phyloP scores from a whole-genome alignment of 2,797 vertebrate genomes.

The Rhabdophis nuchalis region DNA sequence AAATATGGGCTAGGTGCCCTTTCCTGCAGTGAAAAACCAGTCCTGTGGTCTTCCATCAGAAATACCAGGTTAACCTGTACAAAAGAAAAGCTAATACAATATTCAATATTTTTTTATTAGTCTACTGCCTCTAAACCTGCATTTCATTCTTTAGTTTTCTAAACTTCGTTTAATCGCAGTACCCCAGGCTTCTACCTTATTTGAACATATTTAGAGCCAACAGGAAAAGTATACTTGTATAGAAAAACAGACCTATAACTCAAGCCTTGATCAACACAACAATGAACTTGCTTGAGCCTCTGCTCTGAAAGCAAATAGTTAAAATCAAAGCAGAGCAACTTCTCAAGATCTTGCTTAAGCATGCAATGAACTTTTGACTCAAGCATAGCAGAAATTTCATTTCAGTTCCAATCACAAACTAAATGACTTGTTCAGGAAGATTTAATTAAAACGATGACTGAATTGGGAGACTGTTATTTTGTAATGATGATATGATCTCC shows the following conservation, averaged over 20 bases:
- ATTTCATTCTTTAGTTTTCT: not conserved
- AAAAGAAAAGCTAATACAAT: not conserved
- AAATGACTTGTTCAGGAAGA: not conserved
- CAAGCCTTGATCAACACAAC: not conserved
- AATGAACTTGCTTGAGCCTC: not conserved
- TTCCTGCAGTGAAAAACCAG: not conserved
- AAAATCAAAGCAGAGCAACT: not conserved
- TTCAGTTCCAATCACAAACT: not conserved
- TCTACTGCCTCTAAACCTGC: not conserved
- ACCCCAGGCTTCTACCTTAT: not conserved
- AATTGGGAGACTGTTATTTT: not conserved
- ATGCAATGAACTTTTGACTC: not conserved
- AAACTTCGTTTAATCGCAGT: not conserved
- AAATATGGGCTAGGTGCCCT: not conserved
- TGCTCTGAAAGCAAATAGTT: not conserved
- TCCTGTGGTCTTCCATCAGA: not conserved
- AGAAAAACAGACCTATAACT: not conserved
- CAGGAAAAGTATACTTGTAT: not conserved
- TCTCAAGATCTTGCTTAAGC: not conserved
- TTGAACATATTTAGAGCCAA: not conserved
- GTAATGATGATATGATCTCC: not conserved
- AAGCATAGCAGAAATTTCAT: not conserved
- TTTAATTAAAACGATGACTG: not conserved
- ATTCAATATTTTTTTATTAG: not conserved
- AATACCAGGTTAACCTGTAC: not conserved